Evolutionary conservation across 2,888 invertebrate species (phyloP).

Genomic region (Meandrusa payeni): DNA sequence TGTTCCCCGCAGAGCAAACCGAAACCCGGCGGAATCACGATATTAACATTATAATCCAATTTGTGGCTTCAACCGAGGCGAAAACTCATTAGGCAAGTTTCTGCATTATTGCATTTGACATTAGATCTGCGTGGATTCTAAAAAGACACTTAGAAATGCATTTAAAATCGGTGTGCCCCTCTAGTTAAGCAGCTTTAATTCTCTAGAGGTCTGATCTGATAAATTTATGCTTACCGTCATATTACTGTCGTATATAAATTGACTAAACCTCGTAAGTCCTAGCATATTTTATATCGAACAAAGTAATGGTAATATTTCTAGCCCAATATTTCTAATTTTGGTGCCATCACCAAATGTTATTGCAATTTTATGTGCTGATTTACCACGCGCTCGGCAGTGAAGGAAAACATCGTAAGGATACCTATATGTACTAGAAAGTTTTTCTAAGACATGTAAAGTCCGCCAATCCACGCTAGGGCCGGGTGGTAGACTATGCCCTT

Average conservation of each 20-base stretch:
- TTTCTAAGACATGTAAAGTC: no score
- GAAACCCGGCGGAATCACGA: conserved; percentile 55
- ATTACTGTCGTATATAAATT: conserved; percentile 47
- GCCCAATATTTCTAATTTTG: no score
- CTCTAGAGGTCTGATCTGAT: conserved; percentile 45
- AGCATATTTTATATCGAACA: no score
- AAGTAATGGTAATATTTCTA: no score
- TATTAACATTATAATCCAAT: conserved; percentile 79
- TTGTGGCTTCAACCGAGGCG: conserved; percentile 64
- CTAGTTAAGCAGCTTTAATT: conserved; percentile 38
- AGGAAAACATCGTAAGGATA: no score
- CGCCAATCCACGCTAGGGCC: no score
- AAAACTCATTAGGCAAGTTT: conserved; percentile 72
- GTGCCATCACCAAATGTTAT: no score
- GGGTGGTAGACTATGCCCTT: no score
- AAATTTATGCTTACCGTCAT: conserved; percentile 49
- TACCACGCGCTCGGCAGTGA: no score
- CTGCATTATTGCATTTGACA: conserved; percentile 71
- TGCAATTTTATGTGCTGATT: no score
- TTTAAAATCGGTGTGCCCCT: conserved; percentile 49
- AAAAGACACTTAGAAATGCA: conserved; percentile 52
- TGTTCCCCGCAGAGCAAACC: conserved; percentile 58
- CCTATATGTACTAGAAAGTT: no score
- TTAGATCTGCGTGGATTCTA: conserved; percentile 45
- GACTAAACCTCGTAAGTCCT: no score